These are phyloP conservation scores for Entomobrya multifasciata DNA, from an alignment of 2,888 invertebrate genomes.

Conservation along the genomic window DNA sequence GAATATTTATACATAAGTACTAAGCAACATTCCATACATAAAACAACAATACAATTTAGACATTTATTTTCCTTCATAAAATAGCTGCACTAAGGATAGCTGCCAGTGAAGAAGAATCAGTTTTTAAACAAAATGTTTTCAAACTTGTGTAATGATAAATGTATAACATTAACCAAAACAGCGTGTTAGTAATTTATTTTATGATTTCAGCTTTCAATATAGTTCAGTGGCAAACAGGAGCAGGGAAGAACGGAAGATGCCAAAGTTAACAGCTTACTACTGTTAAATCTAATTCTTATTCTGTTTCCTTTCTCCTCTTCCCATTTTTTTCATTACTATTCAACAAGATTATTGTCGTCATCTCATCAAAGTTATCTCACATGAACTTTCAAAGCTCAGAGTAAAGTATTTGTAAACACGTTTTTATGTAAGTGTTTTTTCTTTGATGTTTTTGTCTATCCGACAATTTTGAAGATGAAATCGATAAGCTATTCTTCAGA, in stretches of 20 bases:
- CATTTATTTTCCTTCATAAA: too few species aligned
- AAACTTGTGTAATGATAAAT: neutral
- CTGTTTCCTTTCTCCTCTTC: slow-evolving; percentile 59
- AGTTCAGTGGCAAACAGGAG: slow-evolving; percentile 4
- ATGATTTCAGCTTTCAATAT: neutral
- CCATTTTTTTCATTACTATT: neutral
- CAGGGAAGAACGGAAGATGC: slow-evolving; percentile 2
- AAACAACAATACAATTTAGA: too few species aligned
- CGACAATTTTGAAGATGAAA: too few species aligned
- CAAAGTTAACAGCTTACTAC: slow-evolving; percentile 20
- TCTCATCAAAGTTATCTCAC: neutral
- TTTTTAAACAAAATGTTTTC: neutral
- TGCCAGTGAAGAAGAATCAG: neutral
- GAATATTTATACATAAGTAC: too few species aligned
- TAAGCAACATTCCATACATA: too few species aligned
- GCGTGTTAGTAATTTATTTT: neutral
- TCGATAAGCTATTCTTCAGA: too few species aligned
- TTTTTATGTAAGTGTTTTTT: too few species aligned
- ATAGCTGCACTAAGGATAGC: neutral
- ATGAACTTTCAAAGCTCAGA: too few species aligned
- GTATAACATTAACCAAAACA: neutral
- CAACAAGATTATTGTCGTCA: neutral
- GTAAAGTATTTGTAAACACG: too few species aligned
- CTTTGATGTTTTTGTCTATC: too few species aligned
- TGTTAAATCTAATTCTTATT: slow-evolving; percentile 7